Evolutionary conservation across 2,888 invertebrate genomes (phyloP).

Genomic region (Scaptomyza polygonia): DNA sequence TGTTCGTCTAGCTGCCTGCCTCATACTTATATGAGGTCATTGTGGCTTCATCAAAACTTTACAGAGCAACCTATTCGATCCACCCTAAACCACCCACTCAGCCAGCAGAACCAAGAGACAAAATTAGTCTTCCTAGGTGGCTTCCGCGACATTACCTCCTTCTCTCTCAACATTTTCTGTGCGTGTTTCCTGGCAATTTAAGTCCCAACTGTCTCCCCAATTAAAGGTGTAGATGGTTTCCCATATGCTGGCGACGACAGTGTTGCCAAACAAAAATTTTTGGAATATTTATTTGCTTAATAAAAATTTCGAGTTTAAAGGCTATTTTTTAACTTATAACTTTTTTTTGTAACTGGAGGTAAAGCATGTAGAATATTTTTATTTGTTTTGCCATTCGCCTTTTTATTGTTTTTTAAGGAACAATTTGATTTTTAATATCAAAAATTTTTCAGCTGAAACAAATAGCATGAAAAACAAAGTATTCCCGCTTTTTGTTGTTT

Average conservation of each 20-base stretch:
- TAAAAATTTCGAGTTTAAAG: too few relatives aligned
- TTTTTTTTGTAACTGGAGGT: too few relatives aligned
- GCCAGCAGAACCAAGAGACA: slow-evolving; percentile 28
- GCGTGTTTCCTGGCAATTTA: slow-evolving; percentile 69
- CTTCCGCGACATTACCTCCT: slow-evolving; percentile 30
- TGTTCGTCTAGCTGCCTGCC: slow-evolving; percentile 13
- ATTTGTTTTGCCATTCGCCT: background rate
- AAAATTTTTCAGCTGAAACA: background rate
- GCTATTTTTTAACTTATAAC: too few relatives aligned
- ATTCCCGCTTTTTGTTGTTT: background rate
- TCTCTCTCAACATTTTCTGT: slow-evolving; percentile 24
- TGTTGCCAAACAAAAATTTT: background rate
- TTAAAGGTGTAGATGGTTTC: slow-evolving; percentile 16
- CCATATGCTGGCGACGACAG: slow-evolving; percentile 15
- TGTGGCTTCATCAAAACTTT: slow-evolving; percentile 40
- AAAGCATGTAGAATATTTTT: background rate
- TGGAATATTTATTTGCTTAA: too few relatives aligned
- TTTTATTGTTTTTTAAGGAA: background rate
- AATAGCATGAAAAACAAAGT: background rate
- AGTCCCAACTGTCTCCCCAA: slow-evolving; percentile 12
- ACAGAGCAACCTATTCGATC: background rate
- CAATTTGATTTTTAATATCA: background rate
- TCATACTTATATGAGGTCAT: slow-evolving; percentile 72
- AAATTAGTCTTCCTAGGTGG: slow-evolving; percentile 65
- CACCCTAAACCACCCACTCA: background rate